phyloP scores from a whole-genome alignment of 1,140 invertebrate species.

The Eriocheir sinensis region DNA sequence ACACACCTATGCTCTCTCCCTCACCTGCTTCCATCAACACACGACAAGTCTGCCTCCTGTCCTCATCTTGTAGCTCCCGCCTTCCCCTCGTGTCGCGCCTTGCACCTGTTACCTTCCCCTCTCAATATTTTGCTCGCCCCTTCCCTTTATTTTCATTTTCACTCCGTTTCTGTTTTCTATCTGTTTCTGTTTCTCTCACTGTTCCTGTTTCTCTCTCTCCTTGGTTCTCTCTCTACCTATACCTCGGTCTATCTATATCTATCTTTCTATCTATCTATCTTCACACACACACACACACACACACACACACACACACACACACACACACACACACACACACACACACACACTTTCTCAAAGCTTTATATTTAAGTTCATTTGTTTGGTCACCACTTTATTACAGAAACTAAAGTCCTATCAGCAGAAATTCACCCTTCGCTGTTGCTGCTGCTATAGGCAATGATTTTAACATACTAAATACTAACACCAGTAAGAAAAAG shows the following conservation, averaged over 20 bases:
- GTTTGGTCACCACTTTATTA: too few species aligned
- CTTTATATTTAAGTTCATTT: too few species aligned
- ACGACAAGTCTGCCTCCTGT: slow-evolving; percentile 57
- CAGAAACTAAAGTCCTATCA: too few species aligned
- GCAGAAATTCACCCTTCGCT: too few species aligned
- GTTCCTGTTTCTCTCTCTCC: background rate
- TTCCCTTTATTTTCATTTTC: slow-evolving; percentile 49
- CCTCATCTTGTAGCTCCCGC: slow-evolving; percentile 56
- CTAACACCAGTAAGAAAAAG: too few species aligned
- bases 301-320: slow-evolving; percentile 35
- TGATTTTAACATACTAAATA: too few species aligned
- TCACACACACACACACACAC: background rate
- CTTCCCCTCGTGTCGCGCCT: slow-evolving; percentile 35
- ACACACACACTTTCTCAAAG: slow-evolving; percentile 41
- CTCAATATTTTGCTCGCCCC: slow-evolving; percentile 33
- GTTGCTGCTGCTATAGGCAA: too few species aligned
- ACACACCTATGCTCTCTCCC: too few species aligned
- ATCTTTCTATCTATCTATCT: background rate
- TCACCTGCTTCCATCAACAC: slow-evolving; percentile 54
- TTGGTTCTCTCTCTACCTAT: slow-evolving; percentile 30
- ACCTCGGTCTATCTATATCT: background rate
- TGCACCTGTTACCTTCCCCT: slow-evolving; percentile 48
- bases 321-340: slow-evolving; percentile 48
- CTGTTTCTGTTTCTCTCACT: too few species aligned
- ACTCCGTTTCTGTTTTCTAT: too few species aligned